These are phyloP conservation scores for Acanthurus tractus DNA, from an alignment of 2,797 vertebrate genomes.

Conservation along the genomic window DNA sequence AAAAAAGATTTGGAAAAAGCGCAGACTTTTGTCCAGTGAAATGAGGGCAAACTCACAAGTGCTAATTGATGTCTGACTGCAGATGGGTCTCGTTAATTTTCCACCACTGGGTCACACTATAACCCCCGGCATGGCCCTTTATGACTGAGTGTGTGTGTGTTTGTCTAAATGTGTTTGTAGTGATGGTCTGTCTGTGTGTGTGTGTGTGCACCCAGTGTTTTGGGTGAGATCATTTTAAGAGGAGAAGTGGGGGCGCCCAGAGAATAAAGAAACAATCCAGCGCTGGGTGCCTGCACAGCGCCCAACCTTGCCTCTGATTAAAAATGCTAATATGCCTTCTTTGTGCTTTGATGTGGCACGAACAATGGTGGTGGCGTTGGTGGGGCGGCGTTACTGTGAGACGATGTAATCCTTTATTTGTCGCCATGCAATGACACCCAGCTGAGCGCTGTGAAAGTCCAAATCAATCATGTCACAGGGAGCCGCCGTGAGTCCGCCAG, in stretches of 20 bases:
- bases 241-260: conserved; percentile 46
- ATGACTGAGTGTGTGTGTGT: conserved; percentile 45
- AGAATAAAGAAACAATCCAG: conserved; percentile 80
- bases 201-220: conserved; percentile 31
- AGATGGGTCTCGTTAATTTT: conserved; percentile 80
- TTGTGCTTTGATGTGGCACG: conserved; percentile 92
- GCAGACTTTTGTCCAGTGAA: conserved; percentile 66
- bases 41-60: conserved; percentile 69
- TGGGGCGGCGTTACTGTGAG: conserved; percentile 83
- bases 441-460: conserved; percentile 92
- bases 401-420: conserved; percentile 94
- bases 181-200: conserved; percentile 7
- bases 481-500: conserved; percentile 84
- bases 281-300: conserved; percentile 67
- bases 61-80: conserved; percentile 78
- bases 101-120: conserved; percentile 65
- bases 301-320: conserved; percentile 89
- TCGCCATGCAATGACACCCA: conserved; percentile 91
- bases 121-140: conserved; percentile 57
- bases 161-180: conserved; percentile 43
- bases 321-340: conserved; percentile 91
- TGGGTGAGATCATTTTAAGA: conserved; percentile 53
- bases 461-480: conserved; percentile 92
- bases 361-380: conserved; percentile 89
- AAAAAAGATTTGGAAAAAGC: conserved; percentile 51